Percentiles rank a stretch among this genome's conserved stretches.
Evolutionary conservation across 2,888 invertebrate species (phyloP).

Genomic region (Lomographa bimaculata): DNA sequence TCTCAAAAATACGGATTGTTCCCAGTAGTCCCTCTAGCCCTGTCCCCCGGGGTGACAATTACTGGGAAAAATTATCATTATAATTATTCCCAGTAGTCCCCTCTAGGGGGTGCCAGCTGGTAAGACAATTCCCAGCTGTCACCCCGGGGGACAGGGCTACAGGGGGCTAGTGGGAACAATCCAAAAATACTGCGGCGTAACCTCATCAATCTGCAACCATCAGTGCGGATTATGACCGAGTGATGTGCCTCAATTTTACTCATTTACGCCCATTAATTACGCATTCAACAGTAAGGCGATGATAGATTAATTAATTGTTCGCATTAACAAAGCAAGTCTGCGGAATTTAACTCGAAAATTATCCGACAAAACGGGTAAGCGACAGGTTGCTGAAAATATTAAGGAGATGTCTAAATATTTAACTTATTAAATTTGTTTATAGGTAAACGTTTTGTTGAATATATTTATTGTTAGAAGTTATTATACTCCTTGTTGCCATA

Average conservation of each 20-base stretch:
- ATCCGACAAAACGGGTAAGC: slow-evolving; percentile 15
- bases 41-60: too few relatives aligned
- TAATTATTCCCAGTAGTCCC: too few relatives aligned
- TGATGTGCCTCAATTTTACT: slow-evolving; percentile 17
- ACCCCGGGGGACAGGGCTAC: too few relatives aligned
- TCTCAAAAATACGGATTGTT: too few relatives aligned
- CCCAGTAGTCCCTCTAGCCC: too few relatives aligned
- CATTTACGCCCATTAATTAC: slow-evolving; percentile 19
- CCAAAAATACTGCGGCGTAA: too few relatives aligned
- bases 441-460: slow-evolving; percentile 19
- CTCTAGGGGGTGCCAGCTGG: too few relatives aligned
- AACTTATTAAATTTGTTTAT: slow-evolving; percentile 21
- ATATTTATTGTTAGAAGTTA: too few relatives aligned
- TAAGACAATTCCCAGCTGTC: too few relatives aligned
- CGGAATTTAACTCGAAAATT: slow-evolving; percentile 18
- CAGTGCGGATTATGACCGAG: slow-evolving; percentile 2
- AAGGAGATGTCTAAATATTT: slow-evolving; percentile 21
- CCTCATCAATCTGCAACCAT: slow-evolving; percentile 1
- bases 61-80: too few relatives aligned
- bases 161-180: too few relatives aligned
- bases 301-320: slow-evolving; percentile 26
- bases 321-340: slow-evolving; percentile 18
- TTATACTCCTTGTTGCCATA: too few relatives aligned
- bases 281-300: slow-evolving; percentile 19
- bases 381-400: slow-evolving; percentile 12